phyloP scores from a whole-genome alignment of 2,888 invertebrate species.

The Candidula unifasciata region DNA sequence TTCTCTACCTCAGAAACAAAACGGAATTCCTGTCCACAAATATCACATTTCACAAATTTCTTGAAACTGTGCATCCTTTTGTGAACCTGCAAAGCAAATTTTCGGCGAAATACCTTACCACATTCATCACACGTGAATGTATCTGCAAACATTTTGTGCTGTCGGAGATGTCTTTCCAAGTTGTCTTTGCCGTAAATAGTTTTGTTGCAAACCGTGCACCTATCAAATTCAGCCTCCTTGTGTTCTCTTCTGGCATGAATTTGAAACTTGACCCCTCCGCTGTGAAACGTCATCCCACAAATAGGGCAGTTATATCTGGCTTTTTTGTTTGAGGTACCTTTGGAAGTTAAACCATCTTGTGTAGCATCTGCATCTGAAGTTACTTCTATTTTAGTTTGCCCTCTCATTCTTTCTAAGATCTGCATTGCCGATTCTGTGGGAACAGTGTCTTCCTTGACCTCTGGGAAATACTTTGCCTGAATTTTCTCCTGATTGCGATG shows the following conservation, averaged over 20 bases:
- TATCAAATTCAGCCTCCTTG: conserved; percentile 49
- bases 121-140: conserved; percentile 55
- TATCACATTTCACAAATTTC: conserved; percentile 56
- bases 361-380: not conserved
- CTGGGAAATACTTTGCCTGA: conserved; percentile 37
- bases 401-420: conserved; percentile 35
- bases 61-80: conserved; percentile 55
- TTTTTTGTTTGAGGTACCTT: not conserved
- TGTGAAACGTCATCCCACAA: conserved; percentile 48
- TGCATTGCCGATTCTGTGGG: conserved; percentile 22
- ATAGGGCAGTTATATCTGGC: conserved; percentile 51
- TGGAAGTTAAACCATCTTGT: not conserved
- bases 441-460: conserved; percentile 16
- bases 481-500: conserved; percentile 53
- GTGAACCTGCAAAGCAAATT: conserved; percentile 53
- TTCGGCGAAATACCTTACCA: conserved; percentile 53
- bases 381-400: not conserved
- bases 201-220: conserved; percentile 50
- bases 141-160: conserved; percentile 49
- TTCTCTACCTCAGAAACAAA: conserved; percentile 56
- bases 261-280: conserved; percentile 51
- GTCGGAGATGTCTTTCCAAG: conserved; percentile 40
- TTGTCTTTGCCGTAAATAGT: conserved; percentile 50
- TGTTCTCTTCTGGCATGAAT: conserved; percentile 48
- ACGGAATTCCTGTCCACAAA: conserved; percentile 56